Evolutionary conservation across 2,888 invertebrate species (phyloP).

Genomic region (Acronicta alni): DNA sequence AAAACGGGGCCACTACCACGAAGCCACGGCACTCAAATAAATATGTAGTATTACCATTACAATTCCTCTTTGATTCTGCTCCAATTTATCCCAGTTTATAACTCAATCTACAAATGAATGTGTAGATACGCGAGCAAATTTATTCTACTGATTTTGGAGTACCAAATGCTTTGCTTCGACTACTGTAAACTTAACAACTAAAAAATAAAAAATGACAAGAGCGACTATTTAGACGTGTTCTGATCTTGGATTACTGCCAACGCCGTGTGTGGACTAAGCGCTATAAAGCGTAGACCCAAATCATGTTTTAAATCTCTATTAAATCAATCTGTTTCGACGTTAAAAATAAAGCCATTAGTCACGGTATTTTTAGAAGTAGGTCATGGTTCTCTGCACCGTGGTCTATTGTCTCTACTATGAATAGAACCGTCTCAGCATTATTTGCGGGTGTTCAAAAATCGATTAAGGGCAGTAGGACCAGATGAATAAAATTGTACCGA

Average conservation of each 20-base stretch:
- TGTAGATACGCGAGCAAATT: slow-evolving; percentile 3
- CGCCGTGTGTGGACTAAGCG: slow-evolving; percentile 27
- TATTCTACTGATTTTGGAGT: slow-evolving; percentile 23
- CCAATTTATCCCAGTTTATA: no score
- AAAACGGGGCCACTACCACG: background rate
- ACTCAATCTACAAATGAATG: background rate
- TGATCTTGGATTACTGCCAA: slow-evolving; percentile 48
- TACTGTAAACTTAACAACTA: slow-evolving; percentile 50
- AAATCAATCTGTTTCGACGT: slow-evolving; percentile 27
- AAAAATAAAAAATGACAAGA: slow-evolving; percentile 30
- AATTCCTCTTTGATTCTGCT: background rate
- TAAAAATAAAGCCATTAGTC: slow-evolving; percentile 33
- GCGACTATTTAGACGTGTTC: slow-evolving; percentile 48
- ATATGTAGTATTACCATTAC: background rate
- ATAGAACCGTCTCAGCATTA: background rate
- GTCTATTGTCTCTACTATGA: slow-evolving; percentile 1
- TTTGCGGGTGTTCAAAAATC: no score
- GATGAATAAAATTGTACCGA: no score
- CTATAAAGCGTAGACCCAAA: slow-evolving; percentile 16
- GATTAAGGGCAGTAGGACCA: no score
- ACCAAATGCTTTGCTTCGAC: slow-evolving; percentile 40
- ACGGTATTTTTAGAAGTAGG: slow-evolving; percentile 28
- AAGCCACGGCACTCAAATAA: background rate
- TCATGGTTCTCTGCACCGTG: slow-evolving; percentile 33
- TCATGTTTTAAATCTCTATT: slow-evolving; percentile 38